Base-by-base conservation (phyloP, 2,888 invertebrate genomes). In the Dorcus parallelipipedus region DNA sequence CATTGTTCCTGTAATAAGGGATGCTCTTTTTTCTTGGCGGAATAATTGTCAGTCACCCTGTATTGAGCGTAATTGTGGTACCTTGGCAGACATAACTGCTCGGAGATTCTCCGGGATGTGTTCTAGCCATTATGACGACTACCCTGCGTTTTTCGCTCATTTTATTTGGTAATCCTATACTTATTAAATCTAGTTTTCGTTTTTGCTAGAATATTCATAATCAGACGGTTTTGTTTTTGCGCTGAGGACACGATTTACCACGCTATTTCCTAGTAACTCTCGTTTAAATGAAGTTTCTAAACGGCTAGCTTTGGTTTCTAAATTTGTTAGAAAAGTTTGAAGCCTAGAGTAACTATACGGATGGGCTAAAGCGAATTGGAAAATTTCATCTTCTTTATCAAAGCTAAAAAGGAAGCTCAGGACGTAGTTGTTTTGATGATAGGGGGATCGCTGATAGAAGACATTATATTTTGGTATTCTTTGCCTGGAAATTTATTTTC, bases 271-370 rank as follows among this genome's bases (percentile, higher is more conserved):
- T 52, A 95, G 81, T 33, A 86, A 82, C 70, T 91, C 89, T 62
- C 93, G 82, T 20, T 83, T 84, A 63, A 92, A 90, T 68, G 81
- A 81, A 9, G 81, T 79, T 17, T 80, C 80, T 10, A 79, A 66
- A 64, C 81, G 77, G 72, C 83, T 58, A 79, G 80, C 71, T 76
- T 85, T 80, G 61, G 84, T 81, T 71, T 91, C 89, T 60, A 95
- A 80, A 64, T 84, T 78, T 40, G 89, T 86, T 63, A 98, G 80
- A 79, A 95, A 92, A 43, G 90, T 88, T 78, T 97, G 93, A 52
- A 94, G 83, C 54, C 92, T 83, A 0, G 94, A 90, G 78, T 97
- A 98, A n/a, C 96, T 94, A 76, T 98, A 99, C 0, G 98, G 98
- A 61, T 91, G 93, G 26, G 91, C 90, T 69, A 97, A 86, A 1